Evolutionary conservation across 2,113 vertebrate species (phyloP), one percentile per base, ranked within the genome.

Genomic region (Amphiprion percula): DNA sequence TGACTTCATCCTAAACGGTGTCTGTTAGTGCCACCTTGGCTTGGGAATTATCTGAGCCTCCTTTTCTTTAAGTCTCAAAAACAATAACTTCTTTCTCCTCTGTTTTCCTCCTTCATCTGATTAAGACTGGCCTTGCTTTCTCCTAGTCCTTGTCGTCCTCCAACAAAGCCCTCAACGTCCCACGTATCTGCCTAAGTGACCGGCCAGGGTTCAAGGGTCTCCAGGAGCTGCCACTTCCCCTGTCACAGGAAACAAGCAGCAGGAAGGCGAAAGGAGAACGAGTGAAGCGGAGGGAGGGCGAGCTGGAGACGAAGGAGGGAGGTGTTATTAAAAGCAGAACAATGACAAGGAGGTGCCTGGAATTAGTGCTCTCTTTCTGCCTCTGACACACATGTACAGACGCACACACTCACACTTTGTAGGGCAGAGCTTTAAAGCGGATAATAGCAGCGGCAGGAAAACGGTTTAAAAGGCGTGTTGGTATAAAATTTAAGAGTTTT

Each of bases 181-280:
- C 86, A 60, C 87, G 82, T 94, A 95, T 95, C 94, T 95, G 96
- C 95, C 96, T 90, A 90, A 91, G 88, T 92, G 94, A 93, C 92
- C 91, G 79, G 81, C 76, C 58, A 58, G 74, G 88, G 92, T 81
- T 92, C 87, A 87, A 60, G 86, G 94, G 92, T 94, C 90, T 73
- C 76, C 39, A 63, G 58, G 78, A 91, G 80, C 94, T 94, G 93
- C 92, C 94, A 93, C 92, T 91, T 94, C 88, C 90, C 88, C 89
- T 94, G 92, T 94, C 93, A 93, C 78, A 88, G 83, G 88, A 91
- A 92, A 91, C 89, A 92, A 94, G 88, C 86, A 79, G 86, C 80
- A 80, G 86, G 86, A 88, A 89, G 84, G 87, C 62, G 41, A 79
- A 82, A 85, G 82, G 88, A 86, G 84, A 84, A 86, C 68, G 54